Evolutionary conservation across 2,113 vertebrate genomes (phyloP).

Genomic region (Nothoprocta pentlandii): DNA sequence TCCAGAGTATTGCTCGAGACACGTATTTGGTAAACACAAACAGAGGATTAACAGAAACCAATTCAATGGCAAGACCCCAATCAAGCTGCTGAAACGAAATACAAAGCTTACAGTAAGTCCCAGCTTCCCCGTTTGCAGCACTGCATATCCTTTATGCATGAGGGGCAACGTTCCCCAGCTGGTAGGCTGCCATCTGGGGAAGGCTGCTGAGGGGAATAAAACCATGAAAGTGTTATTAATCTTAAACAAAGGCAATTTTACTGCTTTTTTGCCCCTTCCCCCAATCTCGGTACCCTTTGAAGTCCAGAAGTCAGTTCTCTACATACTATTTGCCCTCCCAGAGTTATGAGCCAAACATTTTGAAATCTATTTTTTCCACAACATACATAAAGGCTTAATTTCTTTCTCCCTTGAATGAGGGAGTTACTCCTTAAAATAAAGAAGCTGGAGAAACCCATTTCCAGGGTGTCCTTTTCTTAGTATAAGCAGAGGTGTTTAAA

Average conservation of each 20-base stretch:
- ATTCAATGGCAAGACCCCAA: background rate
- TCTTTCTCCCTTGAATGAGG: background rate
- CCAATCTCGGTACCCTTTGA: background rate
- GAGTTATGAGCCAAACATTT: background rate
- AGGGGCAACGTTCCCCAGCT: background rate
- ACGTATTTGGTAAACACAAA: conserved; percentile 31
- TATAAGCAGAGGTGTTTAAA: background rate
- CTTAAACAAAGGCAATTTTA: background rate
- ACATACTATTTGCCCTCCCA: background rate
- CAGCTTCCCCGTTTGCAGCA: background rate
- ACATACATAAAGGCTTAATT: background rate
- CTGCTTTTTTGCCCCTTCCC: background rate
- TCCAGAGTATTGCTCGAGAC: conserved; percentile 1
- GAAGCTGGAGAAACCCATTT: background rate
- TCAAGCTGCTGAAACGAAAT: background rate
- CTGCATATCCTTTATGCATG: background rate
- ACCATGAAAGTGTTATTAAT: background rate
- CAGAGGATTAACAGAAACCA: conserved; percentile 18
- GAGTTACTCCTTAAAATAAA: background rate
- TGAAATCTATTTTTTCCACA: background rate
- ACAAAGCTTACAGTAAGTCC: background rate
- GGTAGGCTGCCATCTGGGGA: background rate
- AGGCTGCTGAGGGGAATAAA: background rate
- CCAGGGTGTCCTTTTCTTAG: background rate
- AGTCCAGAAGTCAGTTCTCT: conserved; percentile 9